Evolutionary conservation across 2,113 vertebrate species (phyloP).

Genomic region (Equus quagga): DNA sequence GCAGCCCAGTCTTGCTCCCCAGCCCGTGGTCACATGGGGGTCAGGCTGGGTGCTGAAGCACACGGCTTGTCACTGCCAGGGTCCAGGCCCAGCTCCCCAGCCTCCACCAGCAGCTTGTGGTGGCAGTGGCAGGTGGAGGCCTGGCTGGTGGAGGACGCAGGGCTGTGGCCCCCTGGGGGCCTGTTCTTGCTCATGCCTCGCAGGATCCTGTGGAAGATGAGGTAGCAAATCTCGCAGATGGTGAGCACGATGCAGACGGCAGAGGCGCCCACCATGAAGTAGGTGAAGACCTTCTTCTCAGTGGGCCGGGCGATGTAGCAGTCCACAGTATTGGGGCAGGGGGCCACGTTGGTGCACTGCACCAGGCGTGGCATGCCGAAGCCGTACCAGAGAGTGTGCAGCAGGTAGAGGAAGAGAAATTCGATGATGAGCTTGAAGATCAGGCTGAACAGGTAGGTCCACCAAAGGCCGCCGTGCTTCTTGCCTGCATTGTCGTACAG

Average conservation of each 20-base stretch:
- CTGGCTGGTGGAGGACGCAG: constrained; percentile 81
- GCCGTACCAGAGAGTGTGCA: constrained; percentile 90
- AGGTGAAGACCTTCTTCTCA: constrained; percentile 91
- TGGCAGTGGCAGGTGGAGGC: constrained; percentile 88
- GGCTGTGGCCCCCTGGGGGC: constrained; percentile 49
- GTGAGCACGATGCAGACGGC: constrained; percentile 90
- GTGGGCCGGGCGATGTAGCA: constrained; percentile 92
- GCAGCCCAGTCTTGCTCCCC: not conserved
- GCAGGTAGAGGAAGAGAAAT: constrained; percentile 88
- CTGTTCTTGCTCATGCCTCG: constrained; percentile 79
- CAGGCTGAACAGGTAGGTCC: constrained; percentile 91
- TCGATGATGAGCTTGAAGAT: constrained; percentile 90
- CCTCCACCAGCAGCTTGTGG: constrained; percentile 79
- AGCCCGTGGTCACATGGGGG: constrained; percentile 72
- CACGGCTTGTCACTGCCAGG: constrained; percentile 27
- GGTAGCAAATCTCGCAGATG: constrained; percentile 90
- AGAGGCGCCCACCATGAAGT: constrained; percentile 91
- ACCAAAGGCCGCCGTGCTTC: constrained; percentile 91
- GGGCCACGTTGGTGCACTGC: constrained; percentile 84
- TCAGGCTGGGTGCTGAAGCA: constrained; percentile 76
- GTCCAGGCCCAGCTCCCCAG: constrained; percentile 54
- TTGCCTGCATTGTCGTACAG: constrained; percentile 89
- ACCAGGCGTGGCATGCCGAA: constrained; percentile 89
- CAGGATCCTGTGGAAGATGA: constrained; percentile 86
- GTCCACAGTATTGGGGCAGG: constrained; percentile 90